Percentiles rank a stretch among this genome's conserved stretches.
These are phyloP conservation scores for Scelioninae gen. 1 DNA, from an alignment of 2,888 invertebrate genomes.

Conservation along the genomic window DNA sequence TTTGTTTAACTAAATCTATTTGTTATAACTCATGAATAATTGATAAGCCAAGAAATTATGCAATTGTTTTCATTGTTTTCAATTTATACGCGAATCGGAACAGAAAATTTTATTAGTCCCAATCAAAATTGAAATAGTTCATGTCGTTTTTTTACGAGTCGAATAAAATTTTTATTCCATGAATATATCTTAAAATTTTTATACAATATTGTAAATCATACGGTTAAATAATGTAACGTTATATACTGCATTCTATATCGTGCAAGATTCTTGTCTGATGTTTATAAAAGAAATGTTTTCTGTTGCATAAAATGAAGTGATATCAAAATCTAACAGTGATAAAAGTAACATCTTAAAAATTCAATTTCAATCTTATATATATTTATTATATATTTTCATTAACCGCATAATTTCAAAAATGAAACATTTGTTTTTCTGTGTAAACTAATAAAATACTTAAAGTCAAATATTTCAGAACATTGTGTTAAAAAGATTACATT, in stretches of 20 bases:
- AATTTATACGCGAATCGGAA: conserved; percentile 4
- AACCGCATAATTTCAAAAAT: too few relatives aligned
- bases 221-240: conserved; percentile 21
- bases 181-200: conserved; percentile 20
- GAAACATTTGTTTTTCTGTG: too few relatives aligned
- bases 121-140: conserved; percentile 23
- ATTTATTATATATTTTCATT: too few relatives aligned
- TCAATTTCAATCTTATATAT: too few relatives aligned
- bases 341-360: not conserved
- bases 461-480: too few relatives aligned
- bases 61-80: not conserved
- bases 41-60: not conserved
- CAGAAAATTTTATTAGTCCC: conserved; percentile 16
- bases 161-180: conserved; percentile 21
- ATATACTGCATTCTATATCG: conserved; percentile 8
- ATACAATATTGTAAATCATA: conserved; percentile 24
- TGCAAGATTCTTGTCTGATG: conserved; percentile 3
- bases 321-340: not conserved
- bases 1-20: not conserved
- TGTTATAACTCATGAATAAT: not conserved
- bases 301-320: too few relatives aligned
- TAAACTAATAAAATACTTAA: too few relatives aligned
- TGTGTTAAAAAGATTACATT: too few relatives aligned
- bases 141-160: conserved; percentile 11
- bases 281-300: conserved; percentile 7